Evolutionary conservation across 1,140 invertebrate species (phyloP), one percentile per base, ranked within the genome.

Genomic region (Caerostris extrusa): DNA sequence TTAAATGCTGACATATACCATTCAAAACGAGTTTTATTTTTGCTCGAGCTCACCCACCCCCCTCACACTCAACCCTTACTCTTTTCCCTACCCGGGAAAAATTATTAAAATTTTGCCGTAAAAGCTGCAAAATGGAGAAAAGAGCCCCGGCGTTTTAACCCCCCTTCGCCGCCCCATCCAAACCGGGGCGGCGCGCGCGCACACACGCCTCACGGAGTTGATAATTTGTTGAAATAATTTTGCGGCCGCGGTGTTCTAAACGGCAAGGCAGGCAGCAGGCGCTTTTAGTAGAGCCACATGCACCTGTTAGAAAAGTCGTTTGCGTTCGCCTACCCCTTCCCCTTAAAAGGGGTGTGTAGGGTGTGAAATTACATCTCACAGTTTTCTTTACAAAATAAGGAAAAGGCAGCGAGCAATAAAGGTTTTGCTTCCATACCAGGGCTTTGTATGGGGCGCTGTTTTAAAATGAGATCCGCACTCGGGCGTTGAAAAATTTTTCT

Each of bases 1-100:
- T 93, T 93, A 93, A 93, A 93, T 93, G 93, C 87, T 93, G 93
- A 88, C 93, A 93, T 93, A 93, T 89, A 93, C 86, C 93, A 93
- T 93, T 93, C 93, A 93, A 93, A 89, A 89, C 67, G 71, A 61
- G 64, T 85, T 86, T 87, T 87, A 67, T 93, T 93, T 87, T 93
- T 93, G 19, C 14, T 60, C 55, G 55, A 17, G 50, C 67, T 56
- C 83, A 17, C 82, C 53, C 12, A 19, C 17, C 34, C 60, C 56
- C 0, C 61, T 56, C 55, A n/a, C 34, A 34, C 34, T 34, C 19
- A 17, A 50, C 83, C 82, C 12, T 19, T 14, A 6, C 56, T 14
- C 60, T n/a, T 60, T 12, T 3, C 58, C 53, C 58, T 34, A 85
- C 64, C 55, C 14, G 55, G 34, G 91, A 87, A 93, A 93, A 93